A percentile compares a stretch with the other conserved stretches of the same genome.
Conservation (phyloP, 2,797 vertebrate species). For the Lutjanus campechanus region DNA sequence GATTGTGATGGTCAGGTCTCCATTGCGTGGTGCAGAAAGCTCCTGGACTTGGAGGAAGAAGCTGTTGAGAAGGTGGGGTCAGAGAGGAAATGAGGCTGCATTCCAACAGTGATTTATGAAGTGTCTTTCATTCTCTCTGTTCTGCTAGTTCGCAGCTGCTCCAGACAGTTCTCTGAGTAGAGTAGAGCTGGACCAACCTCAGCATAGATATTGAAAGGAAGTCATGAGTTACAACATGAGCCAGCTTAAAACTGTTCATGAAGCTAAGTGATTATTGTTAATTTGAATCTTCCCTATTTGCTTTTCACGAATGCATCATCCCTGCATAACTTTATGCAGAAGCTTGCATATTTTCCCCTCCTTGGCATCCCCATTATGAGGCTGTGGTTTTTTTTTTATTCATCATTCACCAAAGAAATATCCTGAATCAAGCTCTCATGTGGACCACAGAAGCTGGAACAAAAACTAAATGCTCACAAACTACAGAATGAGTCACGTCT, state of each 20-base stretch:
- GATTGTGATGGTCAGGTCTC: conserved; percentile 56
- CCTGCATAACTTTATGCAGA: background rate
- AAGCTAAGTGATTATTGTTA: background rate
- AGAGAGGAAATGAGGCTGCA: conserved; percentile 76
- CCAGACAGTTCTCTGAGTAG: conserved; percentile 37
- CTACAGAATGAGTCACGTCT: conserved; percentile 46
- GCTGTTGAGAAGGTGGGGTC: conserved; percentile 70
- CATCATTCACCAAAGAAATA: conserved; percentile 44
- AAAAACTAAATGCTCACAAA: conserved; percentile 39
- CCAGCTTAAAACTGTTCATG: background rate
- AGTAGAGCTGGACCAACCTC: conserved; percentile 16
- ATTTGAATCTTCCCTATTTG: conserved; percentile 3
- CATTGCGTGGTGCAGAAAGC: conserved; percentile 42
- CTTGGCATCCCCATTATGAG: conserved; percentile 6
- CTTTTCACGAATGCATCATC: conserved; percentile 11
- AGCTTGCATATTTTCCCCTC: background rate
- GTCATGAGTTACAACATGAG: conserved; percentile 10
- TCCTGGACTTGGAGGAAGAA: conserved; percentile 62
- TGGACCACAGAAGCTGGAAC: conserved; percentile 25
- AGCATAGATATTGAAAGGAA: conserved; percentile 16
- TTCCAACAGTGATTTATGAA: conserved; percentile 81
- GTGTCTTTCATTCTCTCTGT: conserved; percentile 67
- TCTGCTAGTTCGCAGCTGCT: conserved; percentile 62
- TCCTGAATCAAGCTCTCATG: conserved; percentile 19
- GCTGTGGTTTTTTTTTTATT: conserved; percentile 32